A percentile compares a stretch with the other conserved stretches of the same genome.
Evolutionary conservation across 2,888 invertebrate genomes (phyloP).

Genomic region (Drosophila anceps): DNA sequence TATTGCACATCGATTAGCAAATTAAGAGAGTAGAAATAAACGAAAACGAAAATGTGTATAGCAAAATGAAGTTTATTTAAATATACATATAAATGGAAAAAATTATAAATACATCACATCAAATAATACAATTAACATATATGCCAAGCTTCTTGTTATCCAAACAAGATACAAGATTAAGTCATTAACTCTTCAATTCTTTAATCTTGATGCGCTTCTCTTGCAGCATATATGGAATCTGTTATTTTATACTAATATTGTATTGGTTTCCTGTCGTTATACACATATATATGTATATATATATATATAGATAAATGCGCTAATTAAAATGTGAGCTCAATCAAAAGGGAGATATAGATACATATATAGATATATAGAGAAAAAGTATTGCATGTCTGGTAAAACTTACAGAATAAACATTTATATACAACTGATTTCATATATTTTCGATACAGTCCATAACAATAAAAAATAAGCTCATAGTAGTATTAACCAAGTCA

Average conservation of each 20-base stretch:
- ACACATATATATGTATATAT: slow-evolving; percentile 41
- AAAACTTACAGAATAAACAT: slow-evolving; percentile 52
- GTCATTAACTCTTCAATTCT: not conserved
- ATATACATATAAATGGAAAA: slow-evolving; percentile 58
- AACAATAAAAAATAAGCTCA: slow-evolving; percentile 73
- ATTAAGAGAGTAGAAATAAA: slow-evolving; percentile 23
- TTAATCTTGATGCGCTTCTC: slow-evolving; percentile 33
- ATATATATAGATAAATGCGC: slow-evolving; percentile 68
- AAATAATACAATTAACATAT: slow-evolving; percentile 77
- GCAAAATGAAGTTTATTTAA: slow-evolving; percentile 72
- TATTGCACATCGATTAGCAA: slow-evolving; percentile 49
- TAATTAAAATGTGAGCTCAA: slow-evolving; percentile 67
- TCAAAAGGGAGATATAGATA: slow-evolving; percentile 18
- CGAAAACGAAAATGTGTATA: slow-evolving; percentile 38
- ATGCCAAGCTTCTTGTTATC: slow-evolving; percentile 44
- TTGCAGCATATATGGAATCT: slow-evolving; percentile 62
- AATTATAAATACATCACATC: slow-evolving; percentile 78
- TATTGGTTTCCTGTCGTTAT: slow-evolving; percentile 48
- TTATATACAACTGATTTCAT: slow-evolving; percentile 72
- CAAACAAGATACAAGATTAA: slow-evolving; percentile 45
- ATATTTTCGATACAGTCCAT: slow-evolving; percentile 61
- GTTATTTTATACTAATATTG: slow-evolving; percentile 59
- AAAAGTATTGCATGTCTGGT: slow-evolving; percentile 61
- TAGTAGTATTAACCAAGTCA: slow-evolving; percentile 62
- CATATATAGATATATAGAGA: slow-evolving; percentile 18